Evolutionary conservation across 2,113 vertebrate genomes (phyloP).

Genomic region (Dissostichus mawsoni): DNA sequence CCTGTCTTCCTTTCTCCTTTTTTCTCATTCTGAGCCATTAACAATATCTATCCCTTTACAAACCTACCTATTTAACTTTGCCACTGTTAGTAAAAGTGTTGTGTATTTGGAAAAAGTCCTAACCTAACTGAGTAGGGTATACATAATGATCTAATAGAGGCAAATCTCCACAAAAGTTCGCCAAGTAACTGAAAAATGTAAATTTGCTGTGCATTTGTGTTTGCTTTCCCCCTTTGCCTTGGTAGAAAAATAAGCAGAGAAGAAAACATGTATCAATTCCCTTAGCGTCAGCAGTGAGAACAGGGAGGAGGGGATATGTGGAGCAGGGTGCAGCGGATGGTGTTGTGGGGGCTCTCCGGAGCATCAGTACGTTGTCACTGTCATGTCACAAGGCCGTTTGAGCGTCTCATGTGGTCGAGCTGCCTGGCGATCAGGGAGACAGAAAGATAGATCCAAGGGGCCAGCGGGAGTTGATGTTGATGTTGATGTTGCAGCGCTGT

Average conservation of each 20-base stretch:
- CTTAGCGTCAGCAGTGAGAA: slow-evolving; percentile 43
- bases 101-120: background rate
- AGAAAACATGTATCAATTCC: slow-evolving; percentile 36
- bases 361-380: slow-evolving; percentile 77
- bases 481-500: slow-evolving; percentile 63
- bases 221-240: background rate
- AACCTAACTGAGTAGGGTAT: background rate
- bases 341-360: slow-evolving; percentile 53
- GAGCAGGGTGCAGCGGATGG: slow-evolving; percentile 41
- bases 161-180: background rate
- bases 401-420: slow-evolving; percentile 69
- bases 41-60: slow-evolving; percentile 7
- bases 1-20: slow-evolving; percentile 14
- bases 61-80: background rate
- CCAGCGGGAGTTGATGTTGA: slow-evolving; percentile 72
- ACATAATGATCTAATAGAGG: background rate
- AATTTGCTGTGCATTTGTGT: slow-evolving; percentile 8
- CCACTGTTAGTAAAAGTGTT: slow-evolving; percentile 3
- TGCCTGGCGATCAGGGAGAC: slow-evolving; percentile 62
- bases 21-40: slow-evolving; percentile 15
- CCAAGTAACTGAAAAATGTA: background rate
- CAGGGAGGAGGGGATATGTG: slow-evolving; percentile 8
- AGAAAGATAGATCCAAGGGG: slow-evolving; percentile 63
- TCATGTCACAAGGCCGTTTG: slow-evolving; percentile 79
- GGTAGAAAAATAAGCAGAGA: background rate